Base-by-base conservation (phyloP, 2,113 vertebrate species). In the Edolisoma coerulescens region DNA sequence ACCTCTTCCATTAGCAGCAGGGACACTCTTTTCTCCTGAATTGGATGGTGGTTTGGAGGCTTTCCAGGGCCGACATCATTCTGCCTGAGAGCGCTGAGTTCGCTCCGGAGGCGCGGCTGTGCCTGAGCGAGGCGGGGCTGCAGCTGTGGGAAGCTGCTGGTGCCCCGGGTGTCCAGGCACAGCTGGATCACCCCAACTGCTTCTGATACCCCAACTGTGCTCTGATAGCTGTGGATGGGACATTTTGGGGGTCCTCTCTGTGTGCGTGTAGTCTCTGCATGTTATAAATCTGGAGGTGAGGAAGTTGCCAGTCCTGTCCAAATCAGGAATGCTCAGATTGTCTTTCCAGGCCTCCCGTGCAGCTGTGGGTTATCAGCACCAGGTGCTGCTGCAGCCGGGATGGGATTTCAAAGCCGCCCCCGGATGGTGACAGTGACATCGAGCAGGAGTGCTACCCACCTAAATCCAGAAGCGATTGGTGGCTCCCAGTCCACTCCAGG, bases 11-110 rank as follows among this genome's bases (percentile, higher is more conserved):
- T 90, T 27, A 90, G 82, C 93, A 84, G 78, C 81, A 76, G 83
- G 67, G 61, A 83, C 0, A 1, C 89, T 84, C 79, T 79, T 84
- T 84, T 81, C 68, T 49, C 88, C 73, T 10, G 56, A 64, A 71
- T 87, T 87, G 69, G 85, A 87, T 88, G 87, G 73, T 70, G 82
- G 53, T 28, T 95, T 97, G 97, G 96, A 95, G 76, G 50, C 75
- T 83, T 84, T 96, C 96, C 96, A 97, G 87, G 37, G 70, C 82
- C 23, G 1, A 7, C 82, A 74, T 93, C 70, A 35, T 26, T 84
- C 81, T 83, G 82, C 75, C 73, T 74, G 89, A 79, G 4, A 42
- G 79, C 0, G 13, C 73, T 54, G 70, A 69, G 45, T 8, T 52
- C 44, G 68, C 86, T 79, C 44, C 0, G 17, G 50, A 1, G 8